A percentile compares a stretch with the other conserved stretches of the same genome.
Evolutionary conservation across 2,888 invertebrate genomes (phyloP).

Genomic region (Labia minor): DNA sequence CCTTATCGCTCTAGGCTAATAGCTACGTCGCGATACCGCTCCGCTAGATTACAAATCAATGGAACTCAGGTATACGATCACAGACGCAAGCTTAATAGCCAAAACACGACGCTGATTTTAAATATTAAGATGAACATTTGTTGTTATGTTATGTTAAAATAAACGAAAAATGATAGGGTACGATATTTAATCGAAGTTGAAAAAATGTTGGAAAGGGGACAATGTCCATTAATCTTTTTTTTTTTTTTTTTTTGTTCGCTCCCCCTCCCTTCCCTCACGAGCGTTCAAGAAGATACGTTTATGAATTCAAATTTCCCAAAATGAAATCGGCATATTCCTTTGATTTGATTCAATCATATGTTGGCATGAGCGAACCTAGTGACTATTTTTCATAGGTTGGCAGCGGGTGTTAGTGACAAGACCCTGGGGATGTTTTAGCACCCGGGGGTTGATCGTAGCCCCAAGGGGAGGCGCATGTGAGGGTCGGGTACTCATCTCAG

Average conservation of each 20-base stretch:
- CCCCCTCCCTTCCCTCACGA: too few relatives aligned
- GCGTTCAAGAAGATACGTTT: neutral
- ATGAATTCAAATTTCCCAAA: slow-evolving; percentile 13
- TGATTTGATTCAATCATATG: slow-evolving; percentile 13
- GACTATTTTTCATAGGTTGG: slow-evolving; percentile 13
- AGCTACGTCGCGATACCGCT: too few relatives aligned
- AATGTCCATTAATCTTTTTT: slow-evolving; percentile 13
- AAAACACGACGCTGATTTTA: too few relatives aligned
- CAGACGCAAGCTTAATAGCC: too few relatives aligned
- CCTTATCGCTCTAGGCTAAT: too few relatives aligned
- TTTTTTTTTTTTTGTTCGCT: neutral
- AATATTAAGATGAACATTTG: too few relatives aligned
- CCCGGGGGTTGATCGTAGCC: neutral
- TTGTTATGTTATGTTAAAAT: too few relatives aligned
- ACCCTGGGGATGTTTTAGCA: slow-evolving; percentile 8
- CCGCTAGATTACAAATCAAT: too few relatives aligned
- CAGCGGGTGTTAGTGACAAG: slow-evolving; percentile 13
- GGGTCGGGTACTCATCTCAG: neutral
- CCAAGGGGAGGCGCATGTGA: neutral
- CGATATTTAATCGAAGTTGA: too few relatives aligned
- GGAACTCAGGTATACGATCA: too few relatives aligned
- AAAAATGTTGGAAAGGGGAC: neutral
- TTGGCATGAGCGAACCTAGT: slow-evolving; percentile 8
- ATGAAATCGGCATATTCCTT: slow-evolving; percentile 13
- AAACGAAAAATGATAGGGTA: too few relatives aligned